Percentiles rank a stretch among this genome's conserved stretches.
phyloP scores from a whole-genome alignment of 2,113 vertebrate genomes.

The Trichechus manatus region DNA sequence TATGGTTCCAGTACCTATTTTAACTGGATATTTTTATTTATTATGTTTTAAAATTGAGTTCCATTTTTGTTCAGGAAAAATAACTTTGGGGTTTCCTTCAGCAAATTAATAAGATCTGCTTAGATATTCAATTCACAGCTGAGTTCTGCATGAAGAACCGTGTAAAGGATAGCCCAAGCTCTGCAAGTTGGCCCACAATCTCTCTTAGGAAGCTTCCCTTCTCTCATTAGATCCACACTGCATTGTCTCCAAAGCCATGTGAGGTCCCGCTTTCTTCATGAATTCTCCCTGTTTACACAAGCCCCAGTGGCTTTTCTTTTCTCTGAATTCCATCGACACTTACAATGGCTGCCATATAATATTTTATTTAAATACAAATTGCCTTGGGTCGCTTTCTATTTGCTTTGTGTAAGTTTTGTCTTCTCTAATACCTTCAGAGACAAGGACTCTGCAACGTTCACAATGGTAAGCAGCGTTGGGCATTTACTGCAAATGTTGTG shows the following conservation, averaged over 20 bases:
- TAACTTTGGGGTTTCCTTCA: neutral
- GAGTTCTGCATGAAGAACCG: neutral
- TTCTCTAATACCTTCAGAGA: neutral
- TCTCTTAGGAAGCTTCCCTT: neutral
- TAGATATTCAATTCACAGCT: neutral
- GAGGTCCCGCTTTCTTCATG: neutral
- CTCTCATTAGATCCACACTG: neutral
- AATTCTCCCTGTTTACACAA: neutral
- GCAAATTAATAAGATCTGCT: neutral
- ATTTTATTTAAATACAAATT: neutral
- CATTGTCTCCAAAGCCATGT: neutral
- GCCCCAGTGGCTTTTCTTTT: neutral
- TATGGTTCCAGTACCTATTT: neutral
- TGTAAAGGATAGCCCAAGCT: neutral
- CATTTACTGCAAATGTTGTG: neutral
- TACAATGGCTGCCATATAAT: neutral
- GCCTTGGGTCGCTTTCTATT: neutral
- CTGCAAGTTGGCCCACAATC: neutral
- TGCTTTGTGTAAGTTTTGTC: neutral
- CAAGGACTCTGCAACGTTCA: neutral
- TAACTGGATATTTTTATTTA: neutral
- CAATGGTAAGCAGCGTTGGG: neutral
- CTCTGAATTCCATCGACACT: neutral
- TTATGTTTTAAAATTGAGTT: neutral
- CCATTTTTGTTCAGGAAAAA: slow-evolving; percentile 17